These are phyloP conservation scores for Ips typographus DNA, from an alignment of 1,140 invertebrate genomes.

Conservation along the genomic window DNA sequence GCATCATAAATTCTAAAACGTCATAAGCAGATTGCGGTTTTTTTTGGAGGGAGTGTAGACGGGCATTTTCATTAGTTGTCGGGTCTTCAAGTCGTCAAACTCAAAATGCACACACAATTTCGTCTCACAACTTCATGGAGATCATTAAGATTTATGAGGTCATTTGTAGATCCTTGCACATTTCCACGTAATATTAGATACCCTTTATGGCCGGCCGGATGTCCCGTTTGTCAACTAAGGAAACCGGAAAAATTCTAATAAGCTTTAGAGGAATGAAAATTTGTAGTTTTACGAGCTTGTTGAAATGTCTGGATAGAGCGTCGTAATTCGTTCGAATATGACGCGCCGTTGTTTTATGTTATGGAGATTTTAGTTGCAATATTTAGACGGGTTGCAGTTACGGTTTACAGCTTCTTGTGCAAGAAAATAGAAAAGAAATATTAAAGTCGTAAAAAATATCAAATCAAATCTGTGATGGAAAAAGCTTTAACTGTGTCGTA, in stretches of 20 bases:
- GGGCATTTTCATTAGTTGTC: no score
- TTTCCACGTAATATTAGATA: conserved; percentile 5
- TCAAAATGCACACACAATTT: no score
- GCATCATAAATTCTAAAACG: conserved; percentile 1
- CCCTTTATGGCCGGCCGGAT: background rate
- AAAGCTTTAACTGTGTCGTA: no score
- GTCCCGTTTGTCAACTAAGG: background rate
- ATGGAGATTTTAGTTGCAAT: no score
- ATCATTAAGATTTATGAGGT: conserved; percentile 1
- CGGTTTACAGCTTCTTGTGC: no score
- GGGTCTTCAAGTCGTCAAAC: no score
- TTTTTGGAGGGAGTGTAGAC: no score
- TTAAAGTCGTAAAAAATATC: no score
- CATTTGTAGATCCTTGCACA: background rate
- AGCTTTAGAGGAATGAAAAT: conserved; percentile 6
- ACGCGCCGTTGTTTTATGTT: background rate
- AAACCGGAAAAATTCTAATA: conserved; percentile 6
- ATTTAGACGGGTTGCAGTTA: no score
- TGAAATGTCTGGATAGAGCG: background rate
- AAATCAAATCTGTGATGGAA: no score
- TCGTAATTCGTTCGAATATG: background rate
- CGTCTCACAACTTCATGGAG: background rate
- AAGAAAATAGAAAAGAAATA: no score
- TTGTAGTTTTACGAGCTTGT: conserved; percentile 5
- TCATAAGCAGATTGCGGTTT: background rate